Conservation (phyloP, 2,888 invertebrate species). For the Agrochola lota region DNA sequence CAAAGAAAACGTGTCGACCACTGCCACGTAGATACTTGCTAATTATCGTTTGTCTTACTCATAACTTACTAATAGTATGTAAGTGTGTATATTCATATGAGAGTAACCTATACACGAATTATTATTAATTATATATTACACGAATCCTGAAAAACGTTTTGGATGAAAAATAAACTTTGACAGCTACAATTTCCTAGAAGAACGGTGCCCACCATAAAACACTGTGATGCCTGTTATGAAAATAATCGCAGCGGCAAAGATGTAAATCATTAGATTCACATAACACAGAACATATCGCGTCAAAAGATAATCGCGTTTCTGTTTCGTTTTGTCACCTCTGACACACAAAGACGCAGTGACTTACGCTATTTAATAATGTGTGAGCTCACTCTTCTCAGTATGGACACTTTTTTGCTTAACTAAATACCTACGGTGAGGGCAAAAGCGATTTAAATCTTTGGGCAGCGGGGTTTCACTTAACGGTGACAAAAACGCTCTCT, state of each 20-base stretch:
- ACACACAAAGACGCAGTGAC: neutral
- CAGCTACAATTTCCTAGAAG: too few relatives aligned
- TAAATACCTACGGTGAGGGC: too few relatives aligned
- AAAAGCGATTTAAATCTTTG: too few relatives aligned
- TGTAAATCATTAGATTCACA: neutral
- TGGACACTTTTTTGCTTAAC: too few relatives aligned
- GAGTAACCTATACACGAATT: conserved; percentile 17
- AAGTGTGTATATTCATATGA: conserved; percentile 1
- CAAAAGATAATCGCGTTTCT: neutral
- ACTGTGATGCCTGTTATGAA: neutral
- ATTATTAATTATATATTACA: too few relatives aligned
- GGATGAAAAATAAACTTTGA: neutral
- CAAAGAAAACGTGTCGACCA: conserved; percentile 32
- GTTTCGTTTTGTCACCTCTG: neutral
- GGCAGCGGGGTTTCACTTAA: too few relatives aligned
- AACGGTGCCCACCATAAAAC: too few relatives aligned
- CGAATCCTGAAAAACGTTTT: conserved; percentile 1
- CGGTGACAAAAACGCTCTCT: too few relatives aligned
- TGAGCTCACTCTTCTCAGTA: neutral
- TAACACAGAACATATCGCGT: too few relatives aligned
- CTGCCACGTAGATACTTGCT: conserved; percentile 41
- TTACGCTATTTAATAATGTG: neutral
- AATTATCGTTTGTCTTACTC: conserved; percentile 56
- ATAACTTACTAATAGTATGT: conserved; percentile 28
- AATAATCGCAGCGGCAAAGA: neutral